Evolutionary conservation across 2,797 vertebrate species (phyloP).

Genomic region (Lophotriccus pileatus): DNA sequence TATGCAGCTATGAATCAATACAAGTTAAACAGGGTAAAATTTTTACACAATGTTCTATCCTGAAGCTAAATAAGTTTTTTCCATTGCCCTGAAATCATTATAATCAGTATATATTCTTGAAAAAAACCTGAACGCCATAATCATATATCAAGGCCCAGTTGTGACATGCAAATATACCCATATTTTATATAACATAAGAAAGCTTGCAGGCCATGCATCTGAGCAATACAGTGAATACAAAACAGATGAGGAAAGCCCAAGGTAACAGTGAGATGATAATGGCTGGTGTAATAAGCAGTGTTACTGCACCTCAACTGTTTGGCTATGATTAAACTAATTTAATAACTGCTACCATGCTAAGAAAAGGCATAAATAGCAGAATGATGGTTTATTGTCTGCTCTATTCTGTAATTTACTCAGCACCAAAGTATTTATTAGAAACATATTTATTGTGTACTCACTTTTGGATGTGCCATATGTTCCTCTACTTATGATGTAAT

Average conservation of each 20-base stretch:
- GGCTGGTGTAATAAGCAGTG: background rate
- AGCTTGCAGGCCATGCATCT: background rate
- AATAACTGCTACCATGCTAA: constrained; percentile 28
- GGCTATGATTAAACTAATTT: constrained; percentile 31
- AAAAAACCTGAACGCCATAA: background rate
- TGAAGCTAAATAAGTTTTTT: background rate
- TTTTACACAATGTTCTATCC: background rate
- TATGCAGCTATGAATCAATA: background rate
- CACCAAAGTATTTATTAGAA: constrained; percentile 49
- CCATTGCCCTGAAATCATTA: background rate
- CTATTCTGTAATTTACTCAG: constrained; percentile 45
- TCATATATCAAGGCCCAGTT: background rate
- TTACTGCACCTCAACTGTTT: constrained; percentile 24
- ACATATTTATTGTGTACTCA: constrained; percentile 28
- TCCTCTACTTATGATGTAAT: constrained; percentile 32
- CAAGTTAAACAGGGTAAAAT: background rate
- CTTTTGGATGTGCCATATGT: background rate
- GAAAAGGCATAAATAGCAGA: constrained; percentile 9
- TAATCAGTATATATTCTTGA: background rate
- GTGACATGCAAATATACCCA: background rate
- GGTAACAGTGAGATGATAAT: constrained; percentile 7
- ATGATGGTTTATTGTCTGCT: background rate
- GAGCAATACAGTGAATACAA: background rate
- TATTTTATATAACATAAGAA: background rate
- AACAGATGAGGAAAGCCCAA: constrained; percentile 15